Base-by-base conservation (phyloP, 2,888 invertebrate species). In the Drosophila picticornis region DNA sequence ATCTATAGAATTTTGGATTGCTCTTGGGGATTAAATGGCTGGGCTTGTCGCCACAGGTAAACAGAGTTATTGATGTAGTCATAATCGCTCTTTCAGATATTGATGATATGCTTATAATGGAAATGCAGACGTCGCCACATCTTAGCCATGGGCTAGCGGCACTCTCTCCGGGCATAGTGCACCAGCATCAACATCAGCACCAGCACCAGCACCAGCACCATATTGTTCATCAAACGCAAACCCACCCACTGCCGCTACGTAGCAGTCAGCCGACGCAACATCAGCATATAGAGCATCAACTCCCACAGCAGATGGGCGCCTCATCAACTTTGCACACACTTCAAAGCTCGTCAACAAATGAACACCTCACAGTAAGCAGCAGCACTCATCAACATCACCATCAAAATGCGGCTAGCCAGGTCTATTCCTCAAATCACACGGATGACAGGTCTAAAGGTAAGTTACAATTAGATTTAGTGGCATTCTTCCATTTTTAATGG, bases 51-150 rank as follows among this genome's bases (percentile, higher is more conserved):
- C 43, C 58, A 7, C 36, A 19, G 57, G 16, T 25, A 29, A 59
- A 38, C 13, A 56, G 29, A 43, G 40, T 59, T 46, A 67, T 48
- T 75, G 55, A 76, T 43, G 53, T 25, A 22, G 40, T 27, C 34
- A 36, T 46, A 57, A 22, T 64, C 29, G 31, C 32, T 64, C 40
- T 80, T 87, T 48, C 72, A 86, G 89, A 62, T 70, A 53, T 69
- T 77, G 56, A 72, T 80, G 90, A 85, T 90, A 92, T 92, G 92
- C 88, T 92, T 81, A 92, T 88, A 73, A 93, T 92, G 93, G 92
- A 92, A 86, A 87, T 93, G 81, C 93, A 92, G 79, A 87, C 92
- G 72, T 80, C 92, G 72, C 76, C 93, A 77, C 91, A 92, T 88
- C 87, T 91, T 70, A 90, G 87, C 83, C 92, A 91, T 83, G 89